Evolutionary conservation across 2,797 vertebrate species (phyloP).

Genomic region (Dicrostonyx torquatus): DNA sequence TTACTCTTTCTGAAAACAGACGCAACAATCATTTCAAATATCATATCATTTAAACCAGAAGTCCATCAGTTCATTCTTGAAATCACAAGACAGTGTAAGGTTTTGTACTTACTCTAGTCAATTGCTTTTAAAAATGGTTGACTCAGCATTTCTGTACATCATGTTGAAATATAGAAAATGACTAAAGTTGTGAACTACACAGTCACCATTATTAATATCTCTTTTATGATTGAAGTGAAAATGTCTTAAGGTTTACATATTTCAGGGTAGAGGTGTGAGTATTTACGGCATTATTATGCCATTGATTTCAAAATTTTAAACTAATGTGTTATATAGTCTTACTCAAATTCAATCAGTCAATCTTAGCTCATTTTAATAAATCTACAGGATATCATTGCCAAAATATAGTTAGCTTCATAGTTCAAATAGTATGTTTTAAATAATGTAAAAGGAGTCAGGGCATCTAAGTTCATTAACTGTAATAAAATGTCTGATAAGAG

Average conservation of each 20-base stretch:
- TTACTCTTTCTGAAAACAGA: neutral
- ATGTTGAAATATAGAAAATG: neutral
- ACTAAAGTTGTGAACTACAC: neutral
- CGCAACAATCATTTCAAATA: neutral
- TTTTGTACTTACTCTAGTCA: neutral
- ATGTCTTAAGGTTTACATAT: neutral
- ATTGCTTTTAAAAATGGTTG: neutral
- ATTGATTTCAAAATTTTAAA: constrained; percentile 31
- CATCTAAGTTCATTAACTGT: neutral
- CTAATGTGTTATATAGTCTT: neutral
- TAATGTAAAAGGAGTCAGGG: neutral
- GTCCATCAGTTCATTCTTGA: neutral
- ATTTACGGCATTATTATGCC: neutral
- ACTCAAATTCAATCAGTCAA: neutral
- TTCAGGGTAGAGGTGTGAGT: neutral
- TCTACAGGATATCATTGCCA: neutral
- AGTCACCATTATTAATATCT: neutral
- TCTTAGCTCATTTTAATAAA: neutral
- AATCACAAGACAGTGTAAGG: neutral
- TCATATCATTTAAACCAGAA: neutral
- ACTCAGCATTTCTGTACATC: neutral
- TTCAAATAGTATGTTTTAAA: neutral
- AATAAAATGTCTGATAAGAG: neutral
- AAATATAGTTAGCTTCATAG: neutral
- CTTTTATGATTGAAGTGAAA: constrained; percentile 30